Percentiles rank a stretch among this genome's conserved stretches.
Evolutionary conservation across 2,888 invertebrate genomes (phyloP).

Genomic region (Drosophila paranaensis): DNA sequence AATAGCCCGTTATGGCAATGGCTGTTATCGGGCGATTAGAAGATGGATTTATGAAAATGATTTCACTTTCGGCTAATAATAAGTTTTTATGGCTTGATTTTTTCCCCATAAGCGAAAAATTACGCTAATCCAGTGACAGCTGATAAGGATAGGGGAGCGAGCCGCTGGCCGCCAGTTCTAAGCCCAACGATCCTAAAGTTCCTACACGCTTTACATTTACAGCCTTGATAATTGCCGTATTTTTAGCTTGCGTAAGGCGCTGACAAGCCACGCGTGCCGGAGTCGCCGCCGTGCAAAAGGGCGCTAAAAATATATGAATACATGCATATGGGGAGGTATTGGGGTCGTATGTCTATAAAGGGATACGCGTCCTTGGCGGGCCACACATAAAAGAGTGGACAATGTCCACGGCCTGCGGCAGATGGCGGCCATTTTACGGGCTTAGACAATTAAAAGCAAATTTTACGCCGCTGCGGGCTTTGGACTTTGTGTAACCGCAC

Average conservation of each 20-base stretch:
- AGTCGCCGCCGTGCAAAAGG: constrained; percentile 32
- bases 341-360: constrained; percentile 34
- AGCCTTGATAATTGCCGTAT: constrained; percentile 24
- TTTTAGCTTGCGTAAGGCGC: constrained; percentile 30
- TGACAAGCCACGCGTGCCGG: constrained; percentile 39
- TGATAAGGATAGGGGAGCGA: constrained; percentile 5
- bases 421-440: constrained; percentile 43
- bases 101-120: constrained; percentile 4
- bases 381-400: constrained; percentile 34
- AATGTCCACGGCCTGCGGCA: constrained; percentile 20
- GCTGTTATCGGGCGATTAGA: constrained; percentile 24
- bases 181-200: background rate
- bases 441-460: constrained; percentile 73
- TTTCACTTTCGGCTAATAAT: constrained; percentile 22
- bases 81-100: constrained; percentile 15
- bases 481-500: constrained; percentile 39
- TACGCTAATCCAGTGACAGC: constrained; percentile 19
- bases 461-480: constrained; percentile 53
- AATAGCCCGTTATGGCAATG: background rate
- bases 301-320: constrained; percentile 58
- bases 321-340: background rate
- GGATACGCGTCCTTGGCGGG: constrained; percentile 48
- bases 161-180: background rate
- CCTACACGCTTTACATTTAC: background rate
- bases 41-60: constrained; percentile 57